phyloP scores from a whole-genome alignment of 2,113 vertebrate genomes.

The Hypomesus transpacificus region DNA sequence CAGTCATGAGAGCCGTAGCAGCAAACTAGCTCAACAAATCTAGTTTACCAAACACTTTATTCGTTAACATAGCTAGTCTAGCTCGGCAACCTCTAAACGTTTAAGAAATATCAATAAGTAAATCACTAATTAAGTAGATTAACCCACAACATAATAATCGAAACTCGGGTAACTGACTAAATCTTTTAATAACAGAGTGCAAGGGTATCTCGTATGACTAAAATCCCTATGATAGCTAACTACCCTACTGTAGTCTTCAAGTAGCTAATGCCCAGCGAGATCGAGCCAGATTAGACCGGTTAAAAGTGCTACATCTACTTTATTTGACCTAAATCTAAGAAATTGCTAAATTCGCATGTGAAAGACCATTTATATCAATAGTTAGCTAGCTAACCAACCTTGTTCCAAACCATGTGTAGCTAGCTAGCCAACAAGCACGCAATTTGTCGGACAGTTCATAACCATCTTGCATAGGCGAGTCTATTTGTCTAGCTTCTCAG shows the following conservation, averaged over 20 bases:
- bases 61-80: too few relatives aligned
- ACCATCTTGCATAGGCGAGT: too few relatives aligned
- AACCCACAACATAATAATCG: too few relatives aligned
- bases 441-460: too few relatives aligned
- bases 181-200: too few relatives aligned
- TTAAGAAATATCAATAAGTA: too few relatives aligned
- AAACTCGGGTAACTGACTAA: too few relatives aligned
- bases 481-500: too few relatives aligned
- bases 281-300: conserved; percentile 15
- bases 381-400: neutral
- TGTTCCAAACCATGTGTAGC: too few relatives aligned
- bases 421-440: too few relatives aligned
- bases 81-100: too few relatives aligned
- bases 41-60: neutral
- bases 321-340: neutral
- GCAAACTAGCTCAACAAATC: neutral
- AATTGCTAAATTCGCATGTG: neutral
- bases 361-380: neutral
- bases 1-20: neutral
- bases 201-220: neutral
- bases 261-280: neutral
- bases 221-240: neutral
- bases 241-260: neutral
- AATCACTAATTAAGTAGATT: too few relatives aligned
- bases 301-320: neutral